Evolutionary conservation across 2,797 vertebrate species (phyloP).

Genomic region (Scomberomorus guttatus): DNA sequence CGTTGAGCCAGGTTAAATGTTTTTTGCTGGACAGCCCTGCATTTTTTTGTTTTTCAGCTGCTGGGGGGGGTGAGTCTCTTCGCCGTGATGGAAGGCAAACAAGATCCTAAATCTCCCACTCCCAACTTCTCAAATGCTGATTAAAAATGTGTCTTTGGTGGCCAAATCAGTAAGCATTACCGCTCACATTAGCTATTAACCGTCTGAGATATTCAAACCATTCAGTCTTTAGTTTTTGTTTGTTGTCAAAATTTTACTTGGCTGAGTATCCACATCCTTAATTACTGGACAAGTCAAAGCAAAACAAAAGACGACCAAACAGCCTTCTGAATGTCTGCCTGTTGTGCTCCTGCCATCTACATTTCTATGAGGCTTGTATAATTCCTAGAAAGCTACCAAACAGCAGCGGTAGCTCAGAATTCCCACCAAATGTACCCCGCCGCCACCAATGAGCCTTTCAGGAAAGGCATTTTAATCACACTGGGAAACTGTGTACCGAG

Average conservation of each 20-base stretch:
- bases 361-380: not conserved
- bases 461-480: not conserved
- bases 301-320: conserved; percentile 44
- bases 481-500: not conserved
- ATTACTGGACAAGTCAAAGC: conserved; percentile 35
- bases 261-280: conserved; percentile 22
- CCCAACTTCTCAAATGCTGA: not conserved
- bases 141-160: conserved; percentile 15
- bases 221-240: conserved; percentile 33
- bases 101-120: not conserved
- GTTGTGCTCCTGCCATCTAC: conserved; percentile 19
- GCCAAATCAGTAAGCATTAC: not conserved
- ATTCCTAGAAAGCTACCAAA: conserved; percentile 12
- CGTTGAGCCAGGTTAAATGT: too few relatives aligned
- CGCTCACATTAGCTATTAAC: not conserved
- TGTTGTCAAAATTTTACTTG: conserved; percentile 43
- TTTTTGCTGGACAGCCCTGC: too few relatives aligned
- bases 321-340: conserved; percentile 24
- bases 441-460: not conserved
- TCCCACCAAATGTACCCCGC: conserved; percentile 4
- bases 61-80: not conserved
- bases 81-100: conserved; percentile 3
- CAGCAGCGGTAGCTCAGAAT: conserved; percentile 3
- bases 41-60: too few relatives aligned
- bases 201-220: conserved; percentile 16